phyloP scores from a whole-genome alignment of 92 coral and sea anemone genomes.

The Siderastrea siderea region DNA sequence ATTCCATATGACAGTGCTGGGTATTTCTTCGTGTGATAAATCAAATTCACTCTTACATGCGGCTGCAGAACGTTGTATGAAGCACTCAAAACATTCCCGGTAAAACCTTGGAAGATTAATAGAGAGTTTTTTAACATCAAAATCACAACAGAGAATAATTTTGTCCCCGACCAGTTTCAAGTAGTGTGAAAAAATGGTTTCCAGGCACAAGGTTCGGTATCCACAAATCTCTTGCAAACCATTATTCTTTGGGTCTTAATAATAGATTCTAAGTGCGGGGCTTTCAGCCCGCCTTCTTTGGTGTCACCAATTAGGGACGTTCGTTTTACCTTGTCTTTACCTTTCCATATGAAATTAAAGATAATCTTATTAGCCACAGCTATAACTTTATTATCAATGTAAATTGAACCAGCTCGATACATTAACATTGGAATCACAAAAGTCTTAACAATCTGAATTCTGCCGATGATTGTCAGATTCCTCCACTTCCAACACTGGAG shows the following conservation, averaged over 20 bases:
- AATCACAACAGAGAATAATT: background rate
- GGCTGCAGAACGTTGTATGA: too few relatives aligned
- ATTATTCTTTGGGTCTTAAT: constrained; percentile 15
- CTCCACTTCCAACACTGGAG: constrained; percentile 40
- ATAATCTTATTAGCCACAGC: background rate
- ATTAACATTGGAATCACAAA: constrained; percentile 10
- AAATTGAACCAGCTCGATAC: background rate
- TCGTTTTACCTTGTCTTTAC: background rate
- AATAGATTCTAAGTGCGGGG: constrained; percentile 6
- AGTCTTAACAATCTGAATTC: background rate
- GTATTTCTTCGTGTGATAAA: too few relatives aligned
- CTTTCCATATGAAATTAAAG: background rate
- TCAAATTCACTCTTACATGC: too few relatives aligned
- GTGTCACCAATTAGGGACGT: background rate
- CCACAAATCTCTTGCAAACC: constrained; percentile 7
- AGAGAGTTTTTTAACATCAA: background rate
- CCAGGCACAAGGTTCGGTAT: constrained; percentile 6
- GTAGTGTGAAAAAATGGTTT: constrained; percentile 1
- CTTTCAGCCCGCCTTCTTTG: constrained; percentile 20
- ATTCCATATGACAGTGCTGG: too few relatives aligned
- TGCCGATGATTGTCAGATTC: background rate
- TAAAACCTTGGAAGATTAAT: background rate
- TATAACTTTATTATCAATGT: background rate
- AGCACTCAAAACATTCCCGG: background rate
- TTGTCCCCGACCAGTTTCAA: background rate